Percentiles rank a stretch among this genome's conserved stretches.
Evolutionary conservation across 2,888 invertebrate genomes (phyloP).

Genomic region (Cephus pulcher): DNA sequence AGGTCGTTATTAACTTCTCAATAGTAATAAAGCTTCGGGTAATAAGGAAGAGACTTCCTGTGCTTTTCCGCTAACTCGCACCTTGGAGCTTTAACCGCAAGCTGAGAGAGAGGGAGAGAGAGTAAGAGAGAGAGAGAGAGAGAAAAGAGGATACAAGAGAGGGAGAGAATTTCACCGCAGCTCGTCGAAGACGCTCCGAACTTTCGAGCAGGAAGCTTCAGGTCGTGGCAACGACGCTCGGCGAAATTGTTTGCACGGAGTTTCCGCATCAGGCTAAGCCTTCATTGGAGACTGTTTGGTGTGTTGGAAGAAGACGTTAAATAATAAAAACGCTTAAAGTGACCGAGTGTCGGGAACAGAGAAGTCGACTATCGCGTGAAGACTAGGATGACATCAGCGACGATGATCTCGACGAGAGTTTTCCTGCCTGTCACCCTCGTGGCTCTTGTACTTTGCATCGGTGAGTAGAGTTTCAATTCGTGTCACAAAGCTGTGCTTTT

Average conservation of each 20-base stretch:
- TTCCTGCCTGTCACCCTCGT: conserved; percentile 46
- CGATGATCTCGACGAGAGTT: conserved; percentile 30
- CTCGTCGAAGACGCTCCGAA: neutral
- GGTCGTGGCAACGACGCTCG: neutral
- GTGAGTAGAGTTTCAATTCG: conserved; percentile 38
- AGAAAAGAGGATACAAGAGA: neutral
- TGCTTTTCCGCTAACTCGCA: neutral
- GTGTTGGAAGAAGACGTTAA: neutral
- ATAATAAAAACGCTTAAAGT: conserved; percentile 1
- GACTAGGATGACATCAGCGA: conserved; percentile 40
- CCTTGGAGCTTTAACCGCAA: neutral
- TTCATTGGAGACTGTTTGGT: conserved; percentile 5
- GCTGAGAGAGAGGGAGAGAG: neutral
- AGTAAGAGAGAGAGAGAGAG: neutral
- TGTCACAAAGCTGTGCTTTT: neutral
- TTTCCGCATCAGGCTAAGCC: neutral
- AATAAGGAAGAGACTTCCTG: neutral
- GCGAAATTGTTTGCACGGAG: conserved; percentile 1
- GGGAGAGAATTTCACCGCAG: neutral
- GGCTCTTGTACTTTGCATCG: conserved; percentile 47
- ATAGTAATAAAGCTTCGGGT: neutral
- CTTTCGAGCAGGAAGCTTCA: neutral
- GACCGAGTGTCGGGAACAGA: neutral
- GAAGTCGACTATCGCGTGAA: neutral
- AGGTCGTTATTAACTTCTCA: neutral